phyloP scores from a whole-genome alignment of 2,888 invertebrate species.

The Zonitis immaculata region DNA sequence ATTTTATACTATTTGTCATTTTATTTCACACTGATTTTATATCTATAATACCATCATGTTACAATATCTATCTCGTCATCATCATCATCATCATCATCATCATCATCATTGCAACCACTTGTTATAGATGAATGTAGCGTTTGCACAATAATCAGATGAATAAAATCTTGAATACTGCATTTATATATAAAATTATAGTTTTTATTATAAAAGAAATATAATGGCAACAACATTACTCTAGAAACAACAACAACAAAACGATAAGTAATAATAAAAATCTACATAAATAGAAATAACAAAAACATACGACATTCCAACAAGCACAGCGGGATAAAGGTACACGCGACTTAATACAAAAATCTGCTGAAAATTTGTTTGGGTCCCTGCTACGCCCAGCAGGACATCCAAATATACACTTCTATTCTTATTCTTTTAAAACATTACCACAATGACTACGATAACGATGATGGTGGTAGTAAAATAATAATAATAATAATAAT shows the following conservation, averaged over 20 bases:
- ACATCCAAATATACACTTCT: conserved; percentile 30
- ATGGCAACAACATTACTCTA: neutral
- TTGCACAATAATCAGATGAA: too few species aligned
- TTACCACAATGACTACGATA: neutral
- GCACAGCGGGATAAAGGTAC: conserved; percentile 30
- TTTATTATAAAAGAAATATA: too few species aligned
- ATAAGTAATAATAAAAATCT: neutral
- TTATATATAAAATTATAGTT: too few species aligned
- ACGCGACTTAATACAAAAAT: conserved; percentile 28
- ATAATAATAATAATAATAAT: neutral
- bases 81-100: too few species aligned
- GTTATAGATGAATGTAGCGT: too few species aligned
- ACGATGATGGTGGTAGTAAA: neutral
- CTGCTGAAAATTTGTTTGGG: conserved; percentile 39
- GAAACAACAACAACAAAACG: neutral
- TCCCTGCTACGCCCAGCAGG: conserved; percentile 28
- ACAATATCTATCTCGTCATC: too few species aligned
- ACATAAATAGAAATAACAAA: neutral
- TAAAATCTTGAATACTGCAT: too few species aligned
- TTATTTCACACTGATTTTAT: neutral
- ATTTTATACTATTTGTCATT: neutral
- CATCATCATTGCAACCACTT: too few species aligned
- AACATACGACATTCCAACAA: conserved; percentile 23
- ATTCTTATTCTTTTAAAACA: conserved; percentile 30
- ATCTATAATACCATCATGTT: neutral